These are phyloP conservation scores for Carterocephalus palaemon DNA, from an alignment of 2,888 invertebrate genomes.

Conservation along the genomic window DNA sequence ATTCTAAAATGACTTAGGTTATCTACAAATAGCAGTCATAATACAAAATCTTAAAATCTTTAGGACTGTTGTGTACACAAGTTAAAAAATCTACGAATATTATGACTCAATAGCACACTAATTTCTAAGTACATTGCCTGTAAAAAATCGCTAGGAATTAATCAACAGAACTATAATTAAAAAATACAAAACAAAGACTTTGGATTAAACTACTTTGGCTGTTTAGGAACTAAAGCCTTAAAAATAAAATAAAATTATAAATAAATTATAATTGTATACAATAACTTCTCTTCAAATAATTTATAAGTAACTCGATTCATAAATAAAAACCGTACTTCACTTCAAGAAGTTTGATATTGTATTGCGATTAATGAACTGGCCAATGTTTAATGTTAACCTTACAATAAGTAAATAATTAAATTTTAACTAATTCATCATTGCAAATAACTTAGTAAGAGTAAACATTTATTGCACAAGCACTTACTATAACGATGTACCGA, in stretches of 20 bases:
- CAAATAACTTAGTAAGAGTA: not conserved
- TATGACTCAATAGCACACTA: too few species aligned
- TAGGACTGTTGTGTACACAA: too few species aligned
- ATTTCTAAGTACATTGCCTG: constrained; percentile 11
- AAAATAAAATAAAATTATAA: constrained; percentile 12
- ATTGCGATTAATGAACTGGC: constrained; percentile 17
- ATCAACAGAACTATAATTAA: constrained; percentile 30
- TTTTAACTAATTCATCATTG: not conserved
- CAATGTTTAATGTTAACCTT: too few species aligned
- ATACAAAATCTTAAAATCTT: too few species aligned
- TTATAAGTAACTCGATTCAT: not conserved
- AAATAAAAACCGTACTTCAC: constrained; percentile 22
- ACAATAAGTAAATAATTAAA: constrained; percentile 5
- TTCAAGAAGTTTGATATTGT: constrained; percentile 3
- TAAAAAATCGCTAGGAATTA: constrained; percentile 31
- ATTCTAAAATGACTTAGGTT: too few species aligned
- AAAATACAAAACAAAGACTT: constrained; percentile 33
- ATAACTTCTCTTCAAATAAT: too few species aligned
- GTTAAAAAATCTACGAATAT: too few species aligned
- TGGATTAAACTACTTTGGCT: constrained; percentile 43
- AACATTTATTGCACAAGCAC: not conserved
- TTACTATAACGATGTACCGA: too few species aligned
- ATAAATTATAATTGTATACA: too few species aligned
- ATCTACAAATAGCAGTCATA: too few species aligned
- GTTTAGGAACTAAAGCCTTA: constrained; percentile 41